These are phyloP conservation scores for Dromaius novaehollandiae DNA, from an alignment of 2,113 vertebrate genomes.

Conservation along the genomic window DNA sequence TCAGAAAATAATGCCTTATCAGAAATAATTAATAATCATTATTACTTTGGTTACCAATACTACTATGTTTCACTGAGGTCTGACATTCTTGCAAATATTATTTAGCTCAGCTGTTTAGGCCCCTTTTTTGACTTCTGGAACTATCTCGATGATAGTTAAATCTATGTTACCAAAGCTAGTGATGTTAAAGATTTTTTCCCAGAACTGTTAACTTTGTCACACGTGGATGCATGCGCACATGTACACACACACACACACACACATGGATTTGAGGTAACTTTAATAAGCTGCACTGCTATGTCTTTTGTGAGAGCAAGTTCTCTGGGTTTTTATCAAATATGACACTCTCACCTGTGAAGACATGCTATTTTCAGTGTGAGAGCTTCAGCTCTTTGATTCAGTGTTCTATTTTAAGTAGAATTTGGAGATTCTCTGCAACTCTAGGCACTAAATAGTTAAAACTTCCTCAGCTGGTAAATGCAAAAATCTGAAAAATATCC, in stretches of 20 bases:
- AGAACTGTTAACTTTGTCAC: neutral
- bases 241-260: neutral
- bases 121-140: neutral
- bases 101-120: neutral
- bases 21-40: neutral
- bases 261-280: neutral
- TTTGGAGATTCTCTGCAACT: neutral
- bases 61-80: neutral
- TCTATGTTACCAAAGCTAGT: neutral
- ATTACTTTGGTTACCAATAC: neutral
- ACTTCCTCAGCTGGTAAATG: neutral
- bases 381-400: neutral
- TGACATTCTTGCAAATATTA: neutral
- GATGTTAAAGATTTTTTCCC: neutral
- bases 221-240: accelerated
- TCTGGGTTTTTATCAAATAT: neutral
- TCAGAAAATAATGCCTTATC: neutral
- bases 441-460: neutral
- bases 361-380: neutral
- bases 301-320: neutral
- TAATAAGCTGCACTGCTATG: neutral
- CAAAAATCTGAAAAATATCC: neutral
- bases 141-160: neutral
- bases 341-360: neutral
- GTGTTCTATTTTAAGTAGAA: neutral